Evolutionary conservation across 2,113 vertebrate genomes (phyloP), one percentile per base, ranked within the genome.

Genomic region (Archocentrus centrarchus): DNA sequence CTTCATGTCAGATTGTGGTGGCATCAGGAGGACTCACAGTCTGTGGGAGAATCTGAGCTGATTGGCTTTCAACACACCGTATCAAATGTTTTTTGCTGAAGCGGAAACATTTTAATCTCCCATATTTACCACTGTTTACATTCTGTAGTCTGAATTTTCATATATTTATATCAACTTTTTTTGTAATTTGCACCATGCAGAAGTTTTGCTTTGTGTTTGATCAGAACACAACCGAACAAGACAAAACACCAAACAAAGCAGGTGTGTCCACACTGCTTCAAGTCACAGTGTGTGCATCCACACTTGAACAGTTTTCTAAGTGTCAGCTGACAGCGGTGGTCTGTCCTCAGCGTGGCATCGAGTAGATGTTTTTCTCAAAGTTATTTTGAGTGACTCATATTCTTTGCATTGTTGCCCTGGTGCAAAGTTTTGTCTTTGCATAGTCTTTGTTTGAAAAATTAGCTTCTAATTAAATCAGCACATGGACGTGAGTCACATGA

Each of bases 131-230:
- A 8, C 63, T 6, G 4, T 47, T 68, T 37, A 27, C 39, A 27
- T 0, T 47, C 24, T 37, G 17, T 22, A 24, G n/a, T n/a, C 39
- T 14, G 7, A 0, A 68, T 68, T 0, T 18, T 4, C 41, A 47
- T 66, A 22, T 66, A 1, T 27, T 66, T 47, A n/a, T 47, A 24
- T 1, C 41, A 27, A 68, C 64, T 47, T 24, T 18, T 0, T 68
- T 44, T 18, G 0, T 68, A 30, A 68, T 20, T 20, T 9, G 5
- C 22, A 6, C 41, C 22, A 27, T 47, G 44, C 13, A 5, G 14
- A 6, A 47, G 13, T 1, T 13, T 44, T 13, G 11, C 13, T 47
- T 47, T 47, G 44, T 47, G 44, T 47, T 44, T 47, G 44, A 27
- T 18, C 14, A 1, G 41, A 70, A 30, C 64, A 70, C 27, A 70